phyloP scores from a whole-genome alignment of 2,888 invertebrate species.

The Drosophila mimetica region DNA sequence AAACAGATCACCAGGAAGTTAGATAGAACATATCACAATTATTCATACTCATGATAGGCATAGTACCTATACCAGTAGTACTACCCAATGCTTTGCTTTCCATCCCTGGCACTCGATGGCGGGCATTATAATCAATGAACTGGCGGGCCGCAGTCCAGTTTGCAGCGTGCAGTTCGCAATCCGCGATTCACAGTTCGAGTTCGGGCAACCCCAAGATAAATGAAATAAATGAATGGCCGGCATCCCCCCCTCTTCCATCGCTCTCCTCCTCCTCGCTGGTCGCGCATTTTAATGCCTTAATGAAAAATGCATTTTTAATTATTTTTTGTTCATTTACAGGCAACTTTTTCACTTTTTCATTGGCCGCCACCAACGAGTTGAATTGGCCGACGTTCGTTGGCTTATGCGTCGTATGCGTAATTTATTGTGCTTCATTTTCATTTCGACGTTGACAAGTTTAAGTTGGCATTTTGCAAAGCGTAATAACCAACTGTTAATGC shows the following conservation, averaged over 20 bases:
- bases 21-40: too few species aligned
- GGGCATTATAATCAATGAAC: constrained; percentile 69
- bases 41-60: too few species aligned
- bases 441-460: constrained; percentile 61
- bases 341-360: constrained; percentile 41
- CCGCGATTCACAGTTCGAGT: constrained; percentile 9
- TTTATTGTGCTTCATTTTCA: constrained; percentile 63
- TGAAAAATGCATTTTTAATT: constrained; percentile 80
- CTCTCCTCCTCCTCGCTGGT: constrained; percentile 5
- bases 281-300: constrained; percentile 69
- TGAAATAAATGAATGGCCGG: constrained; percentile 72
- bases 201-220: constrained; percentile 62
- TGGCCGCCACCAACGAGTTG: neutral
- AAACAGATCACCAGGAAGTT: too few species aligned
- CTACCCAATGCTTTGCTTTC: neutral
- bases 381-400: constrained; percentile 44
- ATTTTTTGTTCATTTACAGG: constrained; percentile 73
- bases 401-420: constrained; percentile 75
- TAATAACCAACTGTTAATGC: constrained; percentile 16
- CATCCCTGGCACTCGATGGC: constrained; percentile 20
- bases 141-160: constrained; percentile 39
- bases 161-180: constrained; percentile 11
- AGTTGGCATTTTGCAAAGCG: constrained; percentile 47
- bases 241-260: neutral
- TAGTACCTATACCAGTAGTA: too few species aligned